phyloP scores from a whole-genome alignment of 1,140 invertebrate species.

The Oryzaephilus surinamensis region DNA sequence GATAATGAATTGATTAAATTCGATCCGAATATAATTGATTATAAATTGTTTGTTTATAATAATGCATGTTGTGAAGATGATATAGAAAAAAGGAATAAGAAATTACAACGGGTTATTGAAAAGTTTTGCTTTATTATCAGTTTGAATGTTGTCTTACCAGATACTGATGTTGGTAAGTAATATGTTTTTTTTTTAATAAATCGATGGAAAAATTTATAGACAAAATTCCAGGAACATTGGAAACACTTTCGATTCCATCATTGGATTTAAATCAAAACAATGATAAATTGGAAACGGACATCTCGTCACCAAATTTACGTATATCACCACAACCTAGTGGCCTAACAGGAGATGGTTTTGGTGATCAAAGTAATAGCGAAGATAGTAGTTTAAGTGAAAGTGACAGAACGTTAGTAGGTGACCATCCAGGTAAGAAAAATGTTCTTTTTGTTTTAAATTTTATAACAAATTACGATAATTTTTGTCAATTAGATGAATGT shows the following conservation, averaged over 20 bases:
- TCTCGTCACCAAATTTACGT: constrained; percentile 20
- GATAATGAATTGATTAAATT: constrained; percentile 30
- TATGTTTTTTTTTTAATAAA: constrained; percentile 4
- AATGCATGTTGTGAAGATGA: constrained; percentile 27
- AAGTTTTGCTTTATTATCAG: constrained; percentile 48
- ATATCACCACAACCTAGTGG: constrained; percentile 27
- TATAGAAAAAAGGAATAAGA: constrained; percentile 30
- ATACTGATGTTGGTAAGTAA: constrained; percentile 42
- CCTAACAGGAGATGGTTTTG: constrained; percentile 23
- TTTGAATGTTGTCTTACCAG: constrained; percentile 49
- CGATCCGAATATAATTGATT: constrained; percentile 29
- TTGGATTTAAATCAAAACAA: constrained; percentile 33
- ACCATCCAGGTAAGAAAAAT: constrained; percentile 40
- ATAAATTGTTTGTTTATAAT: constrained; percentile 42
- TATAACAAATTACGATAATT: constrained; percentile 1
- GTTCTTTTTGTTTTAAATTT: constrained; percentile 1
- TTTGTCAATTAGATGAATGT: constrained; percentile 15
- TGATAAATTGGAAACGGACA: constrained; percentile 21
- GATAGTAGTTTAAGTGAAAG: constrained; percentile 70
- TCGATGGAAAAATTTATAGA: not conserved
- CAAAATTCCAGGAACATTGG: constrained; percentile 36
- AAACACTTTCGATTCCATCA: constrained; percentile 44
- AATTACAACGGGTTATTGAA: constrained; percentile 41
- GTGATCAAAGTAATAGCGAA: constrained; percentile 62
- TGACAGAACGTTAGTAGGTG: constrained; percentile 57